A percentile compares a stretch with the other conserved stretches of the same genome.
Conservation (phyloP, 2,113 vertebrate genomes). For the Microcebus lehilahytsara region DNA sequence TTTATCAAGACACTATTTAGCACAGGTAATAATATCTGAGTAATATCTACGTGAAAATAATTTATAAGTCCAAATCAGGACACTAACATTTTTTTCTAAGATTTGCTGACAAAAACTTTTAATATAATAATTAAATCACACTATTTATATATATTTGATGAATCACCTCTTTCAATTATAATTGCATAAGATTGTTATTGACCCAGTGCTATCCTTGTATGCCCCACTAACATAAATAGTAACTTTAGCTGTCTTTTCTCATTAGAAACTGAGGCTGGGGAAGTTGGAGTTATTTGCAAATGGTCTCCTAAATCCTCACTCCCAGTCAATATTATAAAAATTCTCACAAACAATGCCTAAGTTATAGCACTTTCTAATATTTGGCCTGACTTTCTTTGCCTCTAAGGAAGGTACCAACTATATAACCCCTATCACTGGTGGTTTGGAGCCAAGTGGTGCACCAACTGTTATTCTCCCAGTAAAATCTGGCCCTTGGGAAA, state of each 20-base stretch:
- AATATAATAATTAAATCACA: background rate
- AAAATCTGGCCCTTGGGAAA: background rate
- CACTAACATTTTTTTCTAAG: background rate
- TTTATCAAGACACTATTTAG: background rate
- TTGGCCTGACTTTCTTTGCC: background rate
- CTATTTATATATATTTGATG: background rate
- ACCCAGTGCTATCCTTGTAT: background rate
- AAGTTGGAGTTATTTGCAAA: background rate
- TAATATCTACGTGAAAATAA: background rate
- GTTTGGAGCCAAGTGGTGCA: background rate
- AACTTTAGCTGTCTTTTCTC: background rate
- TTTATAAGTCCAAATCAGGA: background rate
- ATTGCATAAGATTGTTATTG: background rate
- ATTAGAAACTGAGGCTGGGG: background rate
- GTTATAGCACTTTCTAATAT: background rate
- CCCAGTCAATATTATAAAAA: background rate
- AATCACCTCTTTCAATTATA: background rate
- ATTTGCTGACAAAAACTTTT: background rate
- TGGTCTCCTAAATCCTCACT: background rate
- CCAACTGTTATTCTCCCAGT: background rate
- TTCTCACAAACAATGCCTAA: background rate
- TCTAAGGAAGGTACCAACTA: background rate
- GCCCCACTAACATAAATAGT: background rate
- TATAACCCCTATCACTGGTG: background rate
- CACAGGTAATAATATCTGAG: background rate